Evolutionary conservation across 2,113 vertebrate genomes (phyloP).

Genomic region (Mustela nigripes): DNA sequence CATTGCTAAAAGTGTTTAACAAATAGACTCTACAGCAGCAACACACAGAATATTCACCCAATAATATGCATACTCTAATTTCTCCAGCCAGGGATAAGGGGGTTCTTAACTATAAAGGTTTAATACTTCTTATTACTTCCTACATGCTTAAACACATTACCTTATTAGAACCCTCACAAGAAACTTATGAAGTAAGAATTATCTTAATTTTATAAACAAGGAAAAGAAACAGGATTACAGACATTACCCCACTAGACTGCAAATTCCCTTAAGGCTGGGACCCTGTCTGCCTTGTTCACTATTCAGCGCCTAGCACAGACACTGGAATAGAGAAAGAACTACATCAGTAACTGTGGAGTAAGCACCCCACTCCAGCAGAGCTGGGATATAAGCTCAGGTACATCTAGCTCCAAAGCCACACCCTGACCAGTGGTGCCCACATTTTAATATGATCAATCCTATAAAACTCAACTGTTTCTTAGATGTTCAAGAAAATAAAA

Average conservation of each 20-base stretch:
- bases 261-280: background rate
- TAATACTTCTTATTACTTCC: background rate
- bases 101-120: background rate
- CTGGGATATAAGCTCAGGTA: background rate
- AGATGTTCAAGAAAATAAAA: background rate
- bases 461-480: conserved; percentile 22
- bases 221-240: background rate
- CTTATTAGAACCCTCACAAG: conserved; percentile 25
- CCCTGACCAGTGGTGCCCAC: background rate
- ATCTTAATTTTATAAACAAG: background rate
- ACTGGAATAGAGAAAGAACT: background rate
- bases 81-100: background rate
- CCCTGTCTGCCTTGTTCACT: background rate
- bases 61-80: background rate
- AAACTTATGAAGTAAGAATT: background rate
- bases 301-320: background rate
- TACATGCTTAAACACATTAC: conserved; percentile 11
- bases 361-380: background rate
- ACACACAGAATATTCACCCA: background rate
- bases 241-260: background rate
- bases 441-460: background rate
- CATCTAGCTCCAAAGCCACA: background rate
- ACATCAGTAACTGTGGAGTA: background rate
- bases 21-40: background rate
- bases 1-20: background rate